Percentiles rank a stretch among this genome's conserved stretches.
phyloP scores from a whole-genome alignment of 53 echinoderm and acorn worm genomes.

The Antedon mediterranea region DNA sequence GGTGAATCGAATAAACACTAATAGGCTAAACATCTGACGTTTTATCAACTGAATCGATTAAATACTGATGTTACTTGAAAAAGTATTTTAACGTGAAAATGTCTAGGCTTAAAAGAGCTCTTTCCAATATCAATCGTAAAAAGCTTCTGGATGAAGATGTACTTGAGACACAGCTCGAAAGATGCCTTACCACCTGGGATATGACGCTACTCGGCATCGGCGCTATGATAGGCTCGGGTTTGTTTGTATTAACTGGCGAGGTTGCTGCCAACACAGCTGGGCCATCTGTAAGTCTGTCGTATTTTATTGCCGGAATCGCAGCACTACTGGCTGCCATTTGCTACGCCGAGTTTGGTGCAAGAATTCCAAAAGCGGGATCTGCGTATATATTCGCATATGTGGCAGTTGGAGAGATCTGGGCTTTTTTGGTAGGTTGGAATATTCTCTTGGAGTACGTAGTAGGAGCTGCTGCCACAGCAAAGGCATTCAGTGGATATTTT shows the following conservation, averaged over 20 bases:
- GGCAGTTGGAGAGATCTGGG: slow-evolving; percentile 56
- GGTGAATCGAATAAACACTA: too few species aligned
- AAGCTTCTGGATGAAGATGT: slow-evolving; percentile 22
- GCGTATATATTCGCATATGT: slow-evolving; percentile 62
- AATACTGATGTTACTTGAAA: too few species aligned
- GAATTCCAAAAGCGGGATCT: slow-evolving; percentile 57
- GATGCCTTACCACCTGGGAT: slow-evolving; percentile 47
- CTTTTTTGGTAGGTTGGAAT: slow-evolving; percentile 69
- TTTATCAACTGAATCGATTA: too few species aligned
- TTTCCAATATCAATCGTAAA: slow-evolving; percentile 24
- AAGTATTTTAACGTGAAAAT: background rate
- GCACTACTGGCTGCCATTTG: slow-evolving; percentile 47
- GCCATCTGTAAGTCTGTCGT: slow-evolving; percentile 52
- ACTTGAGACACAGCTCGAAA: slow-evolving; percentile 20
- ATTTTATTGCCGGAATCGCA: slow-evolving; percentile 41
- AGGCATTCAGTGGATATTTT: slow-evolving; percentile 44
- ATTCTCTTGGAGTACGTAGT: slow-evolving; percentile 48
- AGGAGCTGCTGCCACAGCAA: slow-evolving; percentile 29
- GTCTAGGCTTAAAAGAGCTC: background rate
- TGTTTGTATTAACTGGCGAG: slow-evolving; percentile 59
- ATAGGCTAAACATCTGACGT: too few species aligned
- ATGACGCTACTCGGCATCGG: slow-evolving; percentile 53
- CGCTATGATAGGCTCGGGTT: slow-evolving; percentile 50
- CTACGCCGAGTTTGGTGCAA: slow-evolving; percentile 48
- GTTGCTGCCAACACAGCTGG: slow-evolving; percentile 57